A percentile compares a stretch with the other conserved stretches of the same genome.
These are phyloP conservation scores for Aporophyla lueneburgensis DNA, from an alignment of 2,888 invertebrate genomes.

Conservation along the genomic window DNA sequence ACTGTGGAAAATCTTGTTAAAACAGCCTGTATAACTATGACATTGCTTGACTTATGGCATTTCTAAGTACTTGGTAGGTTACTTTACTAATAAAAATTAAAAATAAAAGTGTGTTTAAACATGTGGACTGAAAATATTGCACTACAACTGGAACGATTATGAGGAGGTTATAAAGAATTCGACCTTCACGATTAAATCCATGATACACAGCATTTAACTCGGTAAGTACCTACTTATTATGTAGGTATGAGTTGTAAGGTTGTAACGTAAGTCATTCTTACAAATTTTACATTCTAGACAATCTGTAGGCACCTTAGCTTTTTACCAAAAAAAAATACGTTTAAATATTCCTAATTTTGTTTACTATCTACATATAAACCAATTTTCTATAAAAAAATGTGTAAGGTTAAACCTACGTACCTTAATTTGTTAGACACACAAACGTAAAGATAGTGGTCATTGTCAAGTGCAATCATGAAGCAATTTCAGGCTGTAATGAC, in stretches of 20 bases:
- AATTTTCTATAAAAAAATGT: background rate
- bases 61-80: slow-evolving; percentile 3
- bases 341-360: background rate
- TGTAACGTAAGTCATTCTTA: slow-evolving; percentile 20
- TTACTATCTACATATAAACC: too few relatives aligned
- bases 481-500: slow-evolving; percentile 43
- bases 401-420: background rate
- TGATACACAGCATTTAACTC: slow-evolving; percentile 43
- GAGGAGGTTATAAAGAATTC: slow-evolving; percentile 66
- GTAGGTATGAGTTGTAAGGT: slow-evolving; percentile 24
- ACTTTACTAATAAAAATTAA: slow-evolving; percentile 14
- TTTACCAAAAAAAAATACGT: too few relatives aligned
- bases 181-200: slow-evolving; percentile 68
- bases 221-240: slow-evolving; percentile 21
- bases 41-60: slow-evolving; percentile 12
- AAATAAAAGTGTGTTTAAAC: slow-evolving; percentile 48
- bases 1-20: background rate
- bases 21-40: background rate
- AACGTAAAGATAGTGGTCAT: slow-evolving; percentile 17
- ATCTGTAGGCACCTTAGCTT: background rate
- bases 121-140: slow-evolving; percentile 50
- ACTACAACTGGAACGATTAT: slow-evolving; percentile 50
- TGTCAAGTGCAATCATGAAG: slow-evolving; percentile 54
- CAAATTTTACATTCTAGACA: slow-evolving; percentile 19
- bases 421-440: slow-evolving; percentile 10